Conservation (phyloP, 2,888 invertebrate species). For the Protophormia terraenovae region DNA sequence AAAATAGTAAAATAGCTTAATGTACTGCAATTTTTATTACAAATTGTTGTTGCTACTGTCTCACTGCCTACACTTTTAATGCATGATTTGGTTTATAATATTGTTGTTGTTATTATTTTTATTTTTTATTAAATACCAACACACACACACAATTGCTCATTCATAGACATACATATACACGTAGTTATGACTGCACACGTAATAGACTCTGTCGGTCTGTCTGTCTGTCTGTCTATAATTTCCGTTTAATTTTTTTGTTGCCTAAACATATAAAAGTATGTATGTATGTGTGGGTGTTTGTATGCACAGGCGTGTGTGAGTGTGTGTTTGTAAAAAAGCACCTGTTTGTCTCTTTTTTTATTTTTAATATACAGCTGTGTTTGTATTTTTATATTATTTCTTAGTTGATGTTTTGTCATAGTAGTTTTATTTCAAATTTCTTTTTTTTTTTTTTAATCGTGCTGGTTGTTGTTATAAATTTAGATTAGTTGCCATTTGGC, state of each 20-base stretch:
- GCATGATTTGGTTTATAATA: constrained; percentile 23
- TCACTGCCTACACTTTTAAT: not conserved
- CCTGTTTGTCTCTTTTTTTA: constrained; percentile 11
- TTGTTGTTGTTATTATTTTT: not conserved
- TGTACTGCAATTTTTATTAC: not conserved
- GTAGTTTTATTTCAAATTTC: not conserved
- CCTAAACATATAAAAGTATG: not conserved
- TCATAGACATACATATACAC: too few relatives aligned
- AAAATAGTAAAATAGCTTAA: not conserved
- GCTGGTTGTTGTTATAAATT: constrained; percentile 43
- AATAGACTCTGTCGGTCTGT: constrained; percentile 21
- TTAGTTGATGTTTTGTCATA: constrained; percentile 20
- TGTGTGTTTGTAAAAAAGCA: constrained; percentile 2
- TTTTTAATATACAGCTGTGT: not conserved
- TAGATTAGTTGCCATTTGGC: constrained; percentile 52
- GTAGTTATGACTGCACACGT: not conserved
- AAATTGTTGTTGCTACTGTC: not conserved
- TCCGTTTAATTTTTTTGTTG: not conserved
- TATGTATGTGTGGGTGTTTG: not conserved
- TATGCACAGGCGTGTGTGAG: not conserved
- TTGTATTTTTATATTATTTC: constrained; percentile 12
- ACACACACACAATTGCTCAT: not conserved
- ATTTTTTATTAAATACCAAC: not conserved
- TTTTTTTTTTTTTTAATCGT: not conserved
- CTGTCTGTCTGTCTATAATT: constrained; percentile 33